Evolutionary conservation across 2,113 vertebrate species (phyloP).

Genomic region (Aphelocoma coerulescens): DNA sequence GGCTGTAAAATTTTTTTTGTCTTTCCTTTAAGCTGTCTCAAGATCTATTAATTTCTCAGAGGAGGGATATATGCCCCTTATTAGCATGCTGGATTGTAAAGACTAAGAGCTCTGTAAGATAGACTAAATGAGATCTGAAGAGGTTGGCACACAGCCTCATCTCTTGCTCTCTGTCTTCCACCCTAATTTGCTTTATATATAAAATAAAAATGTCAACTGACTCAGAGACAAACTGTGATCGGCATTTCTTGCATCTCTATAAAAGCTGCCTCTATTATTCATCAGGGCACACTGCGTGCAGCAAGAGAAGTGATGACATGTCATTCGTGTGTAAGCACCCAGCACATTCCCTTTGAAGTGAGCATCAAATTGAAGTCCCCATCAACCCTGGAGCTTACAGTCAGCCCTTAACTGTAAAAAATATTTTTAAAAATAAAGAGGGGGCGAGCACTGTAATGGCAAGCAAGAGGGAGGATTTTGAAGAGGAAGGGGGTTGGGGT

Average conservation of each 20-base stretch:
- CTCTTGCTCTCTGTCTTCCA: conserved; percentile 36
- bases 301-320: neutral
- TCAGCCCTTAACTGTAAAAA: neutral
- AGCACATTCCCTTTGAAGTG: conserved; percentile 21
- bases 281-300: neutral
- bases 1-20: neutral
- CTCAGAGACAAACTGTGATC: conserved; percentile 30
- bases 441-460: neutral
- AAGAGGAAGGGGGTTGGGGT: neutral
- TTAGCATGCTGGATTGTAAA: neutral
- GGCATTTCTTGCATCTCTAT: neutral
- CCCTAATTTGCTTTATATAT: conserved; percentile 31
- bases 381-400: neutral
- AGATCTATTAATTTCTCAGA: neutral
- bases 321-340: neutral
- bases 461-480: neutral
- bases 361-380: neutral
- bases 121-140: conserved; percentile 26
- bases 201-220: conserved; percentile 44
- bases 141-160: neutral
- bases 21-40: neutral
- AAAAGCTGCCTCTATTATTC: conserved; percentile 42
- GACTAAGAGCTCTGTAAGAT: neutral
- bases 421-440: neutral
- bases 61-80: neutral